Conservation (phyloP, 2,113 vertebrate genomes). For the Monopterus albus region DNA sequence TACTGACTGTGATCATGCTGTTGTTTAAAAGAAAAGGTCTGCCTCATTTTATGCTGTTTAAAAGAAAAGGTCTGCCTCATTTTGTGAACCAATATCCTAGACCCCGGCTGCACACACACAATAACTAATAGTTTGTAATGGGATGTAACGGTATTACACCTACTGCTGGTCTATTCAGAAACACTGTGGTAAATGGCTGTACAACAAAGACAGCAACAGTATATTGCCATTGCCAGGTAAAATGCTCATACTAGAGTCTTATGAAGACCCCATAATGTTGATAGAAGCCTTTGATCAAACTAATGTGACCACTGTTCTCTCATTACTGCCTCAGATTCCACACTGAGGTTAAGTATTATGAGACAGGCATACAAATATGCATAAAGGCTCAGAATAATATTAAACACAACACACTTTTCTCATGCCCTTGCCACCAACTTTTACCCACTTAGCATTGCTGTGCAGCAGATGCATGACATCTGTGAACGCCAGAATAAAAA, state of each 20-base stretch:
- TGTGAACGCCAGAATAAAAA: conserved; percentile 34
- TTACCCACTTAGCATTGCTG: conserved; percentile 36
- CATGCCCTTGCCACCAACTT: not conserved
- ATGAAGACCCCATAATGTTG: not conserved
- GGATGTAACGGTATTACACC: no score
- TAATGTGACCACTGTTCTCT: conserved; percentile 5
- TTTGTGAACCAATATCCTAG: no score
- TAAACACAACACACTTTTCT: not conserved
- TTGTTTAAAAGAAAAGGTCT: no score
- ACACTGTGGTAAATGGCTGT: no score
- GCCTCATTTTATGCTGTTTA: no score
- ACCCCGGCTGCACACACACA: no score
- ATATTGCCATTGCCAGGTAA: no score
- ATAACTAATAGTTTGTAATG: no score
- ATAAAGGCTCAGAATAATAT: conserved; percentile 7
- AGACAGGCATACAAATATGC: conserved; percentile 1
- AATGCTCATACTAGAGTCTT: not conserved
- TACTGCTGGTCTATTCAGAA: no score
- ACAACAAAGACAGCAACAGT: not conserved
- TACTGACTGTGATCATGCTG: no score
- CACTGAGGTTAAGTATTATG: conserved; percentile 15
- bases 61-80: no score
- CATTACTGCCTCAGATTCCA: conserved; percentile 17
- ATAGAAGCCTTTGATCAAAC: conserved; percentile 1
- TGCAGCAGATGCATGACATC: conserved; percentile 46